Conservation (phyloP, 1,140 invertebrate genomes). For the Nymphalis io region DNA sequence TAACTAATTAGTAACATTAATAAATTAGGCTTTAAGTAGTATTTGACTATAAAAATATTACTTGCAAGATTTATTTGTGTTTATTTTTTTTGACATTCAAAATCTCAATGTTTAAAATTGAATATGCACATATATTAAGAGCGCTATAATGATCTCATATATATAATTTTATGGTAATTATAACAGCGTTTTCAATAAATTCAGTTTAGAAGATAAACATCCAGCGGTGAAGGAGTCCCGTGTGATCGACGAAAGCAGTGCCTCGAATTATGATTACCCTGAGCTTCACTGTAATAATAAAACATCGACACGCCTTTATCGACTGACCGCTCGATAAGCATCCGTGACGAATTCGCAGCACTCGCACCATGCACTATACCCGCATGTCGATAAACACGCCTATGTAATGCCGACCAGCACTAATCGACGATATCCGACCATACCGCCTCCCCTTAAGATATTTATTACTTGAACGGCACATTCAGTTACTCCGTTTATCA, state of each 20-base stretch:
- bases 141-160: not conserved
- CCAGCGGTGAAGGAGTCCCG: conserved; percentile 53
- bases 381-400: conserved; percentile 43
- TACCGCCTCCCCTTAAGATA: conserved; percentile 15
- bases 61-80: too few relatives aligned
- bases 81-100: too few relatives aligned
- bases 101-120: too few relatives aligned
- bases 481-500: conserved; percentile 30
- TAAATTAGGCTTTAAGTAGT: too few relatives aligned
- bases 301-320: conserved; percentile 77
- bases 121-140: not conserved
- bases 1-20: too few relatives aligned
- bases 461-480: conserved; percentile 10
- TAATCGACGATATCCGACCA: conserved; percentile 21
- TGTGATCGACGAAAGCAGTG: conserved; percentile 62
- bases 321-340: conserved; percentile 75
- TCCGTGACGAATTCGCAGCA: conserved; percentile 77
- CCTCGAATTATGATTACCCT: conserved; percentile 61
- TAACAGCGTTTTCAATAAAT: conserved; percentile 23
- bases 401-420: conserved; percentile 15
- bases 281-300: conserved; percentile 72
- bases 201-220: conserved; percentile 52
- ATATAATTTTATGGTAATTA: conserved; percentile 2
- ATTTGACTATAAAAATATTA: too few relatives aligned
- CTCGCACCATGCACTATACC: conserved; percentile 39